These are phyloP conservation scores for Ctenopoma kingsleyae DNA, from an alignment of 2,797 vertebrate genomes.

Conservation along the genomic window DNA sequence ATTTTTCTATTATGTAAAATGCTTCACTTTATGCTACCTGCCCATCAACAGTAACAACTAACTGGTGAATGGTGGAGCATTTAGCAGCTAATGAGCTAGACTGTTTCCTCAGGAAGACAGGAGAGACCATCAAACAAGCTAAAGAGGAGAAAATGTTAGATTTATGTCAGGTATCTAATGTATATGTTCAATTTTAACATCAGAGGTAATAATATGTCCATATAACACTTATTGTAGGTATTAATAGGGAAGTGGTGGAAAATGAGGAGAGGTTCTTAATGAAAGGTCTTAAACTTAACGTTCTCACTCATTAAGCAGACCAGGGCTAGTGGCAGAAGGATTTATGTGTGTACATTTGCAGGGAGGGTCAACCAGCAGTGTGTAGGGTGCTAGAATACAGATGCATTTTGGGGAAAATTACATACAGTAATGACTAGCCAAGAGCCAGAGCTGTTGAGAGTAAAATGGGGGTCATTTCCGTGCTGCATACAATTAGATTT, in stretches of 20 bases:
- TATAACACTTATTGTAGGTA: not conserved
- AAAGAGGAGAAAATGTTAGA: not conserved
- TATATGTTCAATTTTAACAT: no score
- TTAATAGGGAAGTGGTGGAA: conserved; percentile 19
- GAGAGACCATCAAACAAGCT: not conserved
- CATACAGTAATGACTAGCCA: conserved; percentile 65
- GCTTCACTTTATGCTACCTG: not conserved
- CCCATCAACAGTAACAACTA: not conserved
- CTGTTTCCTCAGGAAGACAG: not conserved
- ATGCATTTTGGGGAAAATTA: conserved; percentile 68
- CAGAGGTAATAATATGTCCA: no score
- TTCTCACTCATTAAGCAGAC: conserved; percentile 28
- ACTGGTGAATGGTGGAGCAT: not conserved
- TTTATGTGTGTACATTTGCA: conserved; percentile 35
- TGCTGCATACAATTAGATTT: conserved; percentile 53
- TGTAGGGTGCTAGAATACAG: conserved; percentile 34
- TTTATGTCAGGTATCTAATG: no score
- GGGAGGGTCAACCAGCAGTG: conserved; percentile 3
- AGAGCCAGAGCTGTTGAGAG: conserved; percentile 44
- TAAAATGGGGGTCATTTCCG: conserved; percentile 67
- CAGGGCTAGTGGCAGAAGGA: not conserved
- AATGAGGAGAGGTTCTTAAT: conserved; percentile 34
- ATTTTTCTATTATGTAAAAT: no score
- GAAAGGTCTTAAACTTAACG: conserved; percentile 31
- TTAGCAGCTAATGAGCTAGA: not conserved